These are phyloP conservation scores for Astropecten irregularis DNA, from an alignment of 53 echinoderm and acorn worm species.

Conservation along the genomic window DNA sequence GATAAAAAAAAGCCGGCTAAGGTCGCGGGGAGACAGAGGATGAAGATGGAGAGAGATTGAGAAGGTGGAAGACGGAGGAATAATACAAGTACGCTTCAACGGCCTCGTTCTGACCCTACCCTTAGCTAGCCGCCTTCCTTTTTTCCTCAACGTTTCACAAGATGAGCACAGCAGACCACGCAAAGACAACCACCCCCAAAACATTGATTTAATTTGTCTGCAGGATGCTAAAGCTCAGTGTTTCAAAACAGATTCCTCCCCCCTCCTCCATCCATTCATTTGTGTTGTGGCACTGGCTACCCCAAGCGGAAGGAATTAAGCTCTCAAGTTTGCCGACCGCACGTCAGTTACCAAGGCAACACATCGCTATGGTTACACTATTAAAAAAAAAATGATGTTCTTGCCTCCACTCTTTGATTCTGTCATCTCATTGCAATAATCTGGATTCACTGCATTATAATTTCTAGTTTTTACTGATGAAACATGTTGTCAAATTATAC, in stretches of 20 bases:
- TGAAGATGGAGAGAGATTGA: no score
- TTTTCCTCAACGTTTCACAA: constrained; percentile 37
- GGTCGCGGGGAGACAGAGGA: no score
- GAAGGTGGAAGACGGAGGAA: neutral
- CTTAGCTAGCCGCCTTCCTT: neutral
- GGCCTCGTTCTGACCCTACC: constrained; percentile 8
- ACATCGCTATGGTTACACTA: neutral
- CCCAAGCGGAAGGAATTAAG: constrained; percentile 2
- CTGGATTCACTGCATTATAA: no score
- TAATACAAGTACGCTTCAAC: constrained; percentile 9
- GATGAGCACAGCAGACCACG: constrained; percentile 19
- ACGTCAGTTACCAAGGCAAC: constrained; percentile 32
- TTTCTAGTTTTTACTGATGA: no score
- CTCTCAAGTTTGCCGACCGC: constrained; percentile 2
- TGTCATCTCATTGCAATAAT: no score
- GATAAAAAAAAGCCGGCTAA: no score
- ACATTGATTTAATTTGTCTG: constrained; percentile 55
- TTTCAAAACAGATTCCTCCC: neutral
- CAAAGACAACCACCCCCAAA: neutral
- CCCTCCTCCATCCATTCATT: neutral
- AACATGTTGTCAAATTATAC: no score
- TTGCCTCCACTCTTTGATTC: no score
- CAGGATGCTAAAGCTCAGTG: neutral
- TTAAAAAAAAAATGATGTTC: no score
- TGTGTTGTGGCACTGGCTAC: constrained; percentile 24